Percentiles rank a stretch among this genome's conserved stretches.
These are phyloP conservation scores for Protosalanx chinensis DNA, from an alignment of 2,797 vertebrate genomes.

Conservation along the genomic window DNA sequence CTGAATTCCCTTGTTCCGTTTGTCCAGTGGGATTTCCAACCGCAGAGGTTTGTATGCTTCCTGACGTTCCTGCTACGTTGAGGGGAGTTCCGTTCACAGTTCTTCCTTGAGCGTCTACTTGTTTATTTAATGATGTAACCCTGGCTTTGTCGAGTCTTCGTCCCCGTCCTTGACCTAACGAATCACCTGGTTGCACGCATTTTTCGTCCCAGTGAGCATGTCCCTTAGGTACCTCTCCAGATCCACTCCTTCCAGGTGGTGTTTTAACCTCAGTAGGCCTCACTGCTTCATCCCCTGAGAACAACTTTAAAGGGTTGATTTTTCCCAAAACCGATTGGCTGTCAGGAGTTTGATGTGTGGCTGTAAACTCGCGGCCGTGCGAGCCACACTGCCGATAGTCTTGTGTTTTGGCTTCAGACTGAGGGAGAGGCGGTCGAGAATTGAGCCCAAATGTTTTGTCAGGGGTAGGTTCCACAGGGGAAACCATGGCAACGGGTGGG, in stretches of 20 bases:
- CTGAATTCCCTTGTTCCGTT: constrained; percentile 49
- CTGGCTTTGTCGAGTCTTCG: constrained; percentile 27
- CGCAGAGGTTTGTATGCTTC: constrained; percentile 26
- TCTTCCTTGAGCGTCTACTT: constrained; percentile 31
- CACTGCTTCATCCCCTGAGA: constrained; percentile 57
- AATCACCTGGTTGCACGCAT: constrained; percentile 21
- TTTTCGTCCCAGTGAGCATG: constrained; percentile 28
- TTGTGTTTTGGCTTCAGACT: constrained; percentile 47
- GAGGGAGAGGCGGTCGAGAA: constrained; percentile 59
- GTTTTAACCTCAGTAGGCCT: constrained; percentile 45
- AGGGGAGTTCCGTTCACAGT: constrained; percentile 33
- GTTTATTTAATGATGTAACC: constrained; percentile 39
- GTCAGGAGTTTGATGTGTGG: constrained; percentile 60
- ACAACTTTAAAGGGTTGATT: constrained; percentile 79
- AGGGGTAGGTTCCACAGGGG: constrained; percentile 68
- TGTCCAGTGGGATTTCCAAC: constrained; percentile 25
- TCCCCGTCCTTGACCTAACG: background rate
- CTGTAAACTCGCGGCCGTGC: constrained; percentile 32
- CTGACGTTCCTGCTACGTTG: constrained; percentile 29
- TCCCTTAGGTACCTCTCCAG: constrained; percentile 27
- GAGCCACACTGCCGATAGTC: constrained; percentile 34
- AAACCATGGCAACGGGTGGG: constrained; percentile 64
- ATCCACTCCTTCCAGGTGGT: constrained; percentile 22
- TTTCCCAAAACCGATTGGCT: constrained; percentile 77
- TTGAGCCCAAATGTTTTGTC: constrained; percentile 61